Base-by-base conservation (phyloP, 2,113 vertebrate genomes). In the Petromus typicus region DNA sequence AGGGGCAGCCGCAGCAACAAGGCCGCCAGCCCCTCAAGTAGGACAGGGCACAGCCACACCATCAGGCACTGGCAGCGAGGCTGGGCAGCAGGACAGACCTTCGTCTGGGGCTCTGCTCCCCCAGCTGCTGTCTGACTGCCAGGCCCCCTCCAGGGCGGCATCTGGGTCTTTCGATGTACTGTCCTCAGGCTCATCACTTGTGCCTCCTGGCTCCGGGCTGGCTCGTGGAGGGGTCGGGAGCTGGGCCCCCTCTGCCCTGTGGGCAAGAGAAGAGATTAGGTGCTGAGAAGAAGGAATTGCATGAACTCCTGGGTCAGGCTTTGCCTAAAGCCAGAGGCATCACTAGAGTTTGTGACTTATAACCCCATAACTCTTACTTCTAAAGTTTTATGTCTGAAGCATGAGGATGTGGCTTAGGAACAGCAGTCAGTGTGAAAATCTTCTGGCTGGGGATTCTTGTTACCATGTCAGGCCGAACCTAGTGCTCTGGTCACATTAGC, bases 61-160 rank as follows among this genome's bases (percentile, higher is more conserved):
- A 7, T 27, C 27, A 16, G 3, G 69, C 40, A 59, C 48, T 8
- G 79, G 71, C 13, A 7, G 25, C 11, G 54, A 45, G 92, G 17
- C 37, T 45, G 32, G 18, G 34, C 10, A 2, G 12, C 43, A 22
- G 57, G n/a, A 93, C 94, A 64, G 56, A 97, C 97, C 96, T 97
- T 87, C 67, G 0, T 95, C 94, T 22, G 20, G 81, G 64, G 40
- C 14, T 90, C 95, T 59, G 88, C 57, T 86, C 14, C 48, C n/a
- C 81, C 96, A 98, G 99, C 99, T 98, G 8, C 98, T 98, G 88
- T 99, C 98, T 0, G 98, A 96, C 0, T 73, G 98, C 67, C 98
- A 98, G 22, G 98, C 98, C 5, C 97, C 98, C 0, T 98, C 99
- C 0, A 98, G 98, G 0, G 98, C 97, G 2, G 98, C 98, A 1